Evolutionary conservation across 2,113 vertebrate genomes (phyloP), one percentile per base, ranked within the genome.

Genomic region (Eptesicus fuscus): DNA sequence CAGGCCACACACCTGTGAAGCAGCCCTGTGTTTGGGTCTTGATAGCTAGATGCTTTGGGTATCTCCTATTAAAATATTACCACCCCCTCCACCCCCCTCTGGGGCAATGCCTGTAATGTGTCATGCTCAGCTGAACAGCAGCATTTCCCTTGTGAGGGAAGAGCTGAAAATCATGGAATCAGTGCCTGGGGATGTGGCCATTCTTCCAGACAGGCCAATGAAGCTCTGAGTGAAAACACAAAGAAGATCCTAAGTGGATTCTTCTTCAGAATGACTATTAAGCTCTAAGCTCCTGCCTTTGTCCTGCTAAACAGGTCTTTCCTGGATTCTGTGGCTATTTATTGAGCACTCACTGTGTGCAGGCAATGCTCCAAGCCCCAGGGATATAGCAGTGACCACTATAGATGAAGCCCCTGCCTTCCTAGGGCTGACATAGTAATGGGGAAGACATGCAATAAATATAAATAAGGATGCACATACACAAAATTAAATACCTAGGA

Each of bases 61-160:
- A 7, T 47, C 61, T 82, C 69, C 69, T 89, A 42, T 59, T 35
- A 70, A 86, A 77, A 53, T 61, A 51, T 30, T 9, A 69, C 11
- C 35, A 40, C 40, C 2, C 3, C 53, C 9, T 7, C 0, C 37
- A 17, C 1, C 8, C n/a, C 22, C 8, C 40, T 77, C 53, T n/a
- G 25, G 42, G 56, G 16, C 83, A 23, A 18, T 30, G 37, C 69
- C 42, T 87, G 13, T 2, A 47, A 61, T 11, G 22, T 74, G 59
- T 76, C 71, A 49, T 1, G 1, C 17, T 82, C 61, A 67, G 35
- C 59, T 25, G 9, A 77, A 49, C 32, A 49, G 25, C 18, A 40
- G 4, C n/a, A 47, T 71, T 73, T 73, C 37, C 32, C 32, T 77
- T 56, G 32, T 67, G 86, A 86, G 35, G 30, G 83, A 95, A 95